Evolutionary conservation across 2,888 invertebrate species (phyloP).

Genomic region (Andrena camellia): DNA sequence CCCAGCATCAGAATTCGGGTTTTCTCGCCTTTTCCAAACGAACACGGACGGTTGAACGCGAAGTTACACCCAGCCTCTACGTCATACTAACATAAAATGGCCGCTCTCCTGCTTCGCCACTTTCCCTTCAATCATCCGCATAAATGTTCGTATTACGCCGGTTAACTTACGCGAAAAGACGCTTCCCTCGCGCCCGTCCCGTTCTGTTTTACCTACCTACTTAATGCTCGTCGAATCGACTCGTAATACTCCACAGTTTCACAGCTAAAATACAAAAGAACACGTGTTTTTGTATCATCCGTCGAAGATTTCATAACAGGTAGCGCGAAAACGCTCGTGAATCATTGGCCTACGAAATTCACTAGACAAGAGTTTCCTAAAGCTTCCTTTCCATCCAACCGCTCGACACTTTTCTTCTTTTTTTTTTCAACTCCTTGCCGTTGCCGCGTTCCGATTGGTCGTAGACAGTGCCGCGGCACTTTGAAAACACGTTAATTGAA

Average conservation of each 20-base stretch:
- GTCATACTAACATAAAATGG: constrained; percentile 84
- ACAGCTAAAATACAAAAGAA: constrained; percentile 59
- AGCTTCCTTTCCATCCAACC: constrained; percentile 34
- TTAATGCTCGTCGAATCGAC: constrained; percentile 19
- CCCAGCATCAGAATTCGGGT: constrained; percentile 73
- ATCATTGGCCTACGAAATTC: constrained; percentile 66
- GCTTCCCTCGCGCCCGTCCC: constrained; percentile 15
- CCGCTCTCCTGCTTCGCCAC: constrained; percentile 74
- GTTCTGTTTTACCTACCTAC: constrained; percentile 22
- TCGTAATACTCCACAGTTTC: constrained; percentile 28
- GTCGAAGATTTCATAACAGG: constrained; percentile 75
- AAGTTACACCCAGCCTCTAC: constrained; percentile 84
- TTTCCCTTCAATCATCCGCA: constrained; percentile 67
- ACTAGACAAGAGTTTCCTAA: constrained; percentile 56
- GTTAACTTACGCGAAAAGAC: constrained; percentile 22
- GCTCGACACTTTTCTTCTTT: too few relatives aligned
- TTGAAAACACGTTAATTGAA: not conserved
- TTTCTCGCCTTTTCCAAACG: constrained; percentile 73
- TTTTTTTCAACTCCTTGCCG: not conserved
- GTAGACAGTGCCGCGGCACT: not conserved
- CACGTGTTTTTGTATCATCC: constrained; percentile 74
- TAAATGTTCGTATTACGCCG: constrained; percentile 51
- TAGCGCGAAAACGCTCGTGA: constrained; percentile 76
- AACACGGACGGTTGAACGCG: constrained; percentile 79
- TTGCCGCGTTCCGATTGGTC: not conserved